These are phyloP conservation scores for Apogon talboti DNA, from an alignment of 2,797 vertebrate genomes.

Conservation along the genomic window DNA sequence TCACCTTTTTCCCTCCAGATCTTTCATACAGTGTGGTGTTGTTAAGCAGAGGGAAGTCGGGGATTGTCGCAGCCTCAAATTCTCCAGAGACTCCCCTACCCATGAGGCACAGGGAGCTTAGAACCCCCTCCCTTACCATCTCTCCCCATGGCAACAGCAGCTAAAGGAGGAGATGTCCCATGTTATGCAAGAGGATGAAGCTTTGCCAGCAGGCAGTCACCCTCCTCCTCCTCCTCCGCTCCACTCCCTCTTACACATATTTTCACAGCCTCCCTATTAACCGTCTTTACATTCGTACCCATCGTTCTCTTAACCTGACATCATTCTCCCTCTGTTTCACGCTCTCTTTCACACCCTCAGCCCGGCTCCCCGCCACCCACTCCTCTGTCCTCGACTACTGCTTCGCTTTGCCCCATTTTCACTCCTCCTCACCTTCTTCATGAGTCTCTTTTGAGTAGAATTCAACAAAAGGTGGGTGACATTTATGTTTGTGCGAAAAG, in stretches of 20 bases:
- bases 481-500: conserved; percentile 24
- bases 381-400: background rate
- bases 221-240: conserved; percentile 27
- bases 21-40: background rate
- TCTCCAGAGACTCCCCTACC: conserved; percentile 79
- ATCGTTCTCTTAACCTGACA: conserved; percentile 7
- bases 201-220: conserved; percentile 79
- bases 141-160: conserved; percentile 92
- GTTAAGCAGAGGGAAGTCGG: conserved; percentile 39
- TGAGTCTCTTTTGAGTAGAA: background rate
- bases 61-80: conserved; percentile 50
- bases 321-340: conserved; percentile 21
- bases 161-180: conserved; percentile 83
- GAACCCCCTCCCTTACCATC: conserved; percentile 41
- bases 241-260: conserved; percentile 38
- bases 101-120: conserved; percentile 51
- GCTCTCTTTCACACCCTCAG: conserved; percentile 37
- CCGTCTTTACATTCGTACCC: conserved; percentile 31
- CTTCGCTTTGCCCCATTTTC: conserved; percentile 20
- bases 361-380: conserved; percentile 24
- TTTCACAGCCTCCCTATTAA: conserved; percentile 49
- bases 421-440: conserved; percentile 5
- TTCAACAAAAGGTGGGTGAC: background rate
- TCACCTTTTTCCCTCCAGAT: background rate
- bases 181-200: conserved; percentile 87